Percentiles rank a stretch among this genome's conserved stretches.
Evolutionary conservation across 2,797 vertebrate genomes (phyloP).

Genomic region (Hylomyscus alleni): DNA sequence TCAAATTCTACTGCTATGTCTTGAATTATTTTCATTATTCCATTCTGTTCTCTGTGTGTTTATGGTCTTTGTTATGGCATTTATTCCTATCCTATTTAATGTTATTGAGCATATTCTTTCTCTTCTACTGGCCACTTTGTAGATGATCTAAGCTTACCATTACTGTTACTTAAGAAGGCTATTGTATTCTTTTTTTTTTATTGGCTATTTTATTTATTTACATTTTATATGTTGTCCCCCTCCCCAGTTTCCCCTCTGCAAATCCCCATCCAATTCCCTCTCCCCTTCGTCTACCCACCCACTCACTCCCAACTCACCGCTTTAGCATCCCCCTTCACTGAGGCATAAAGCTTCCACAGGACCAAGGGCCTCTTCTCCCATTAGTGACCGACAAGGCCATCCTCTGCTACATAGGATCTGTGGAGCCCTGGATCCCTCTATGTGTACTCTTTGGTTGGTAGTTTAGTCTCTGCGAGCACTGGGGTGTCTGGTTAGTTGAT

Average conservation of each 20-base stretch:
- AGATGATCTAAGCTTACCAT: not conserved
- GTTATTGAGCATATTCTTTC: not conserved
- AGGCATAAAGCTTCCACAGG: not conserved
- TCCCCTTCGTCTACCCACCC: not conserved
- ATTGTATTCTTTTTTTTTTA: not conserved
- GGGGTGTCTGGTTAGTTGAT: not conserved
- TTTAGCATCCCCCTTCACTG: not conserved
- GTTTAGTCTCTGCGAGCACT: not conserved
- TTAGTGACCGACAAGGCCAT: not conserved
- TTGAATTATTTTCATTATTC: not conserved
- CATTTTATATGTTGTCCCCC: not conserved
- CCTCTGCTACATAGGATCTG: not conserved
- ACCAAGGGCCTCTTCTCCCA: not conserved
- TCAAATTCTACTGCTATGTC: not conserved
- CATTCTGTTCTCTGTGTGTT: not conserved
- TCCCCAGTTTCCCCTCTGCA: not conserved
- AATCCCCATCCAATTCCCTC: not conserved
- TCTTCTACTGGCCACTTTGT: not conserved
- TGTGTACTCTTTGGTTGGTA: not conserved
- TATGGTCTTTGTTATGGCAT: not conserved
- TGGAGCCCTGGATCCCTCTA: not conserved
- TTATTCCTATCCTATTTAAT: not conserved
- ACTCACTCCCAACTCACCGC: not conserved
- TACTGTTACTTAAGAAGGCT: not conserved
- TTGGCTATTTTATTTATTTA: not conserved